Evolutionary conservation across 64 coral and sea anemone genomes (phyloP).

Genomic region (Pachyseris speciosa): DNA sequence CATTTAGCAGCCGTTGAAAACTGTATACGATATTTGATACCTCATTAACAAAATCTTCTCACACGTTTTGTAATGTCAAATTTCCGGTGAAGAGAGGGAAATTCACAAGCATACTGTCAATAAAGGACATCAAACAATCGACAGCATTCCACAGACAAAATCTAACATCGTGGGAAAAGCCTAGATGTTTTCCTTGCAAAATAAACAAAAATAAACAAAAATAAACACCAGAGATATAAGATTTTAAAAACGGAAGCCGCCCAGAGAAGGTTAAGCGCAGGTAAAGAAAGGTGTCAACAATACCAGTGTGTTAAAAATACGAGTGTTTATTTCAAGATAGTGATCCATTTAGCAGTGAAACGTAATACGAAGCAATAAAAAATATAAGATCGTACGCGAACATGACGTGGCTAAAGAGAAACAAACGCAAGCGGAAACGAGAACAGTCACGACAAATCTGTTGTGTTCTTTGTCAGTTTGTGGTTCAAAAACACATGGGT

Average conservation of each 20-base stretch:
- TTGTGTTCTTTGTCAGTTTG: not conserved
- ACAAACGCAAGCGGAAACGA: not conserved
- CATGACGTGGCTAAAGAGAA: not conserved
- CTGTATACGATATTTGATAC: constrained; percentile 52
- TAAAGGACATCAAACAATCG: not conserved
- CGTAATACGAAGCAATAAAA: not conserved
- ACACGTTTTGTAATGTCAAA: not conserved
- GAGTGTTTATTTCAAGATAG: not conserved
- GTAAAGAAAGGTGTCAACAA: not conserved
- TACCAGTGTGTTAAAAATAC: not conserved
- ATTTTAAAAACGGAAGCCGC: not conserved
- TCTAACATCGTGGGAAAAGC: constrained; percentile 20
- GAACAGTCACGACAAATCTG: not conserved
- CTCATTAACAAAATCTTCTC: not conserved
- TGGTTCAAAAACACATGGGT: not conserved
- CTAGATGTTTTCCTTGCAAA: not conserved
- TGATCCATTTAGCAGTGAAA: not conserved
- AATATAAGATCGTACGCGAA: not conserved
- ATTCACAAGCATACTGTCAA: constrained; percentile 3
- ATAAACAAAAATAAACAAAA: not conserved
- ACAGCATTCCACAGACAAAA: not conserved
- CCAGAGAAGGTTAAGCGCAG: not conserved
- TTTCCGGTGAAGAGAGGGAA: constrained; percentile 54
- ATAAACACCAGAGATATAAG: not conserved
- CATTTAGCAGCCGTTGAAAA: not conserved